Conservation (phyloP, 1,140 invertebrate species). For the Hylaeus volcanicus region DNA sequence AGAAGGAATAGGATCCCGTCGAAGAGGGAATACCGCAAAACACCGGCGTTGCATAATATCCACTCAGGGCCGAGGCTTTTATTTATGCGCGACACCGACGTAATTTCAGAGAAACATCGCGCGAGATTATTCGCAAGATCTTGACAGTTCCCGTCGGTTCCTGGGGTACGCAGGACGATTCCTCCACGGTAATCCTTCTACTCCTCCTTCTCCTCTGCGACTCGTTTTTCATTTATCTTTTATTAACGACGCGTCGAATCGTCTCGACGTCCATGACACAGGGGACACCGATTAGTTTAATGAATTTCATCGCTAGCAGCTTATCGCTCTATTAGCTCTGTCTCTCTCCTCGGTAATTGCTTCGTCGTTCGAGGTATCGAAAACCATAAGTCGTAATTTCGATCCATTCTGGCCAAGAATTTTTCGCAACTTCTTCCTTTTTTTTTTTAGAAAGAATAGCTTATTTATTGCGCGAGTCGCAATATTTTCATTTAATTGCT, state of each 20-base stretch:
- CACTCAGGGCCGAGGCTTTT: constrained; percentile 32
- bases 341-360: too few species aligned
- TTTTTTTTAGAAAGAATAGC: not conserved
- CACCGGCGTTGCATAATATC: constrained; percentile 29
- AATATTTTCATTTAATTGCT: too few species aligned
- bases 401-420: too few species aligned
- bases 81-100: constrained; percentile 27
- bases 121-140: constrained; percentile 20
- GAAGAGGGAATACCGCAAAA: constrained; percentile 18
- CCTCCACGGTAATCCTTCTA: too few species aligned
- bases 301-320: not conserved
- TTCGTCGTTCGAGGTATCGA: too few species aligned
- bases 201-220: not conserved
- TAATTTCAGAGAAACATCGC: constrained; percentile 16
- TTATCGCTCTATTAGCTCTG: too few species aligned
- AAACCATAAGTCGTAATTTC: too few species aligned
- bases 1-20: constrained; percentile 11
- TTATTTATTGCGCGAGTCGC: not conserved
- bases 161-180: not conserved
- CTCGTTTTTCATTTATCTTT: not conserved
- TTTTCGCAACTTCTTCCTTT: too few species aligned
- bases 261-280: not conserved
- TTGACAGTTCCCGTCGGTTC: not conserved
- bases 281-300: constrained; percentile 15
- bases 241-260: not conserved